Percentiles rank a stretch among this genome's conserved stretches.
Evolutionary conservation across 2,113 vertebrate genomes (phyloP).

Genomic region (Uria aalge): DNA sequence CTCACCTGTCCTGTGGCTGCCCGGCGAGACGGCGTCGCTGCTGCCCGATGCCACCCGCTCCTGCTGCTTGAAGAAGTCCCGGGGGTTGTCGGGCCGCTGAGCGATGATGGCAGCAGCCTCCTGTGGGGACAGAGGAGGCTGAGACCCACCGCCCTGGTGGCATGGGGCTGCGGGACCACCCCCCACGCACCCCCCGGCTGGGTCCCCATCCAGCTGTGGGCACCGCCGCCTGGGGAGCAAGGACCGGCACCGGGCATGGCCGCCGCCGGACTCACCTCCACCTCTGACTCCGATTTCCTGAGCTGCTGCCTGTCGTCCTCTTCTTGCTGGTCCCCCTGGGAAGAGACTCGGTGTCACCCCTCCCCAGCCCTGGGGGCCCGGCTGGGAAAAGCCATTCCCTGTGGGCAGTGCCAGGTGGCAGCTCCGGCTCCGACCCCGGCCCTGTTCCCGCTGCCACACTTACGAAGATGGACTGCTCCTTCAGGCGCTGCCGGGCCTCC

Average conservation of each 20-base stretch:
- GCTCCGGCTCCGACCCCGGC: accelerated
- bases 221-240: neutral
- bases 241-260: accelerated
- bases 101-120: constrained; percentile 97
- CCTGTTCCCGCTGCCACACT: constrained; percentile 2
- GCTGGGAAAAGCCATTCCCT: neutral
- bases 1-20: constrained; percentile 89
- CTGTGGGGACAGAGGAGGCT: constrained; percentile 54
- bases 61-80: constrained; percentile 94
- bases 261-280: constrained; percentile 79
- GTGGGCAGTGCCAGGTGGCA: neutral
- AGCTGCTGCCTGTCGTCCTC: constrained; percentile 83
- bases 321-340: constrained; percentile 76
- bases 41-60: constrained; percentile 86
- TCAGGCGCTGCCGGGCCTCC: constrained; percentile 85
- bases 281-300: constrained; percentile 89
- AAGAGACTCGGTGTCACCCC: neutral
- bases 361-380: neutral
- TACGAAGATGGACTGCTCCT: constrained; percentile 84
- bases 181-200: neutral
- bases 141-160: accelerated
- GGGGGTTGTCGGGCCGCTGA: constrained; percentile 91
- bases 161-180: neutral
- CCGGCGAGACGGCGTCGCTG: constrained; percentile 78
- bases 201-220: neutral